Percentiles rank a stretch among this genome's conserved stretches.
phyloP scores from a whole-genome alignment of 2,888 invertebrate genomes.

The Ophion ventricosus region DNA sequence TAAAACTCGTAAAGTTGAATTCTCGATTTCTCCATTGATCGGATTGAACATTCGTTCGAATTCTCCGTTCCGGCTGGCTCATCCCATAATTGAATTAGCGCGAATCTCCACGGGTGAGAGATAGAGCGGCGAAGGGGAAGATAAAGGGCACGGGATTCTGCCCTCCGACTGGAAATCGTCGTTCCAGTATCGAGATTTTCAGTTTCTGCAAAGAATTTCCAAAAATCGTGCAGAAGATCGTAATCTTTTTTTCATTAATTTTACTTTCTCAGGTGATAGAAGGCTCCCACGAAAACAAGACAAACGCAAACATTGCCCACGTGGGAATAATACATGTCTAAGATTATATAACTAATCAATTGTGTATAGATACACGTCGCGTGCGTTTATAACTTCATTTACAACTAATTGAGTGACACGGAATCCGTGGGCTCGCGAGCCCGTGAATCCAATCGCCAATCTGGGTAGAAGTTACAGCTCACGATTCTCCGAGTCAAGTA shows the following conservation, averaged over 20 bases:
- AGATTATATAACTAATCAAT: neutral
- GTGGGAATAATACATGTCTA: neutral
- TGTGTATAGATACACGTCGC: constrained; percentile 9
- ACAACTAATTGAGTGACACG: constrained; percentile 80
- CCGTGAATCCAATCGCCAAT: constrained; percentile 14
- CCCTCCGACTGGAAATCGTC: constrained; percentile 8
- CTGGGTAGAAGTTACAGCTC: constrained; percentile 25
- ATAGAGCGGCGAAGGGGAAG: neutral
- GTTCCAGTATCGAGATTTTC: no score
- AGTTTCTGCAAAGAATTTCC: no score
- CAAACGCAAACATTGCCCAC: neutral
- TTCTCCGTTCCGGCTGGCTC: constrained; percentile 44
- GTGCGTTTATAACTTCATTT: constrained; percentile 67
- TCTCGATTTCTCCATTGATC: constrained; percentile 22
- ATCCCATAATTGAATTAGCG: constrained; percentile 64
- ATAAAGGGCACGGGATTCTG: constrained; percentile 54
- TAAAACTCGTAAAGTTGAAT: neutral
- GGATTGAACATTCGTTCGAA: constrained; percentile 40
- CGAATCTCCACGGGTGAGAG: constrained; percentile 39
- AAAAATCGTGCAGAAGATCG: no score
- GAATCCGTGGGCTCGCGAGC: constrained; percentile 33
- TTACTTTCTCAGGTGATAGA: no score
- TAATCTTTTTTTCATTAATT: no score
- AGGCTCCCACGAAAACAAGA: neutral
- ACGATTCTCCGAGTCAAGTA: constrained; percentile 14